These are phyloP conservation scores for Menidia beryllina DNA, from an alignment of 2,113 vertebrate genomes.

Conservation along the genomic window DNA sequence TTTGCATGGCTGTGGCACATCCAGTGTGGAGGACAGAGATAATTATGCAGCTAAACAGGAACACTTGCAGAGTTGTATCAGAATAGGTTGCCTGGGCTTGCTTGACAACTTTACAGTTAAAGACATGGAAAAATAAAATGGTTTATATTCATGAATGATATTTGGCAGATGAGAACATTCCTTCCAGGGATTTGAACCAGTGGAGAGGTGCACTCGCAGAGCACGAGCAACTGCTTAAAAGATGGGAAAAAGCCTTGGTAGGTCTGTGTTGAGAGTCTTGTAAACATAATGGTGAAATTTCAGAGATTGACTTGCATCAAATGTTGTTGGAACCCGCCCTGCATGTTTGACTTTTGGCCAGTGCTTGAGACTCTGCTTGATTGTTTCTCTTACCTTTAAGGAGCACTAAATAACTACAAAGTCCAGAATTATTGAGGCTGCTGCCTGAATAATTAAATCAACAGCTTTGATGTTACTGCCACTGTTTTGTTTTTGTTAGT, in stretches of 20 bases:
- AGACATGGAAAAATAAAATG: not conserved
- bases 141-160: slow-evolving; percentile 30
- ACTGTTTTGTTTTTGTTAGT: not conserved
- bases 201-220: slow-evolving; percentile 88
- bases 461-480: not conserved
- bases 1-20: slow-evolving; percentile 12
- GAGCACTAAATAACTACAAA: slow-evolving; percentile 2
- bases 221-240: slow-evolving; percentile 87
- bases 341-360: slow-evolving; percentile 27
- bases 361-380: not conserved
- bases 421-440: slow-evolving; percentile 16
- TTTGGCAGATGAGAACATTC: slow-evolving; percentile 81
- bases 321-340: slow-evolving; percentile 20
- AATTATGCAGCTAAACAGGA: not conserved
- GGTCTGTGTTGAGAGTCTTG: slow-evolving; percentile 34
- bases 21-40: not conserved
- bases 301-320: not conserved
- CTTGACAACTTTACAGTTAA: not conserved
- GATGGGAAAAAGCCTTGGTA: slow-evolving; percentile 91
- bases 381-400: not conserved
- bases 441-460: not conserved
- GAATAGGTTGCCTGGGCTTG: not conserved
- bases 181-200: slow-evolving; percentile 83
- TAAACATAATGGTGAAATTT: not conserved
- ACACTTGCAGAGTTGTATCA: not conserved